Conservation (phyloP, 1,140 invertebrate genomes). For the Ericerus pela region DNA sequence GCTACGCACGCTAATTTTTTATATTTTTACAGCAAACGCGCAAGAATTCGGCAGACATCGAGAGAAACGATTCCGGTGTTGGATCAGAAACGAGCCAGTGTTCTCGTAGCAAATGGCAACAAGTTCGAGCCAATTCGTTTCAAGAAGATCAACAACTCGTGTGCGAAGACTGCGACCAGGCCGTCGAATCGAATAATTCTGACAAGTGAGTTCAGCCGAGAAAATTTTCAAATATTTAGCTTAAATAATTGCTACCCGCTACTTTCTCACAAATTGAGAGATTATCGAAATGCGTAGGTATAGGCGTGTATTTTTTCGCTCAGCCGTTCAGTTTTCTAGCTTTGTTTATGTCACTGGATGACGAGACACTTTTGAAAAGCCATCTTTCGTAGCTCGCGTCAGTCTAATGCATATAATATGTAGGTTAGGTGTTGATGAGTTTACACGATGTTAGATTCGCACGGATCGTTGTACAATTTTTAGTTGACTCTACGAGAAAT, state of each 20-base stretch:
- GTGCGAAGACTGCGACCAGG: conserved; percentile 62
- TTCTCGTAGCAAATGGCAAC: conserved; percentile 54
- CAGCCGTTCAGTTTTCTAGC: no score
- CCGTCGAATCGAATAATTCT: conserved; percentile 49
- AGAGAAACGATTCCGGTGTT: conserved; percentile 83
- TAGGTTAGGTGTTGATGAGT: no score
- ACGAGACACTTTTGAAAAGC: no score
- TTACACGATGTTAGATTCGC: no score
- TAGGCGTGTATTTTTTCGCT: no score
- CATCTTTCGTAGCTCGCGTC: no score
- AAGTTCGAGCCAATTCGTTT: conserved; percentile 28
- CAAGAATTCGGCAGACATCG: conserved; percentile 42
- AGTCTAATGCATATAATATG: no score
- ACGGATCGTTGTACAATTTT: no score
- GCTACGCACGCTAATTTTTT: no score
- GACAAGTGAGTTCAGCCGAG: conserved; percentile 35
- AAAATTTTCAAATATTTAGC: not conserved
- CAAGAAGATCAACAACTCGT: conserved; percentile 38
- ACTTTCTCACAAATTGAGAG: not conserved
- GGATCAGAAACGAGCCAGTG: conserved; percentile 81
- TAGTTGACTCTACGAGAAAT: no score
- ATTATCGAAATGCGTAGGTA: no score
- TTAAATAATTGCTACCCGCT: not conserved
- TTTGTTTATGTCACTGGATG: no score
- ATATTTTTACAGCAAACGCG: not conserved